Conservation (phyloP, 2,888 invertebrate species). For the Ochropacha duplaris region DNA sequence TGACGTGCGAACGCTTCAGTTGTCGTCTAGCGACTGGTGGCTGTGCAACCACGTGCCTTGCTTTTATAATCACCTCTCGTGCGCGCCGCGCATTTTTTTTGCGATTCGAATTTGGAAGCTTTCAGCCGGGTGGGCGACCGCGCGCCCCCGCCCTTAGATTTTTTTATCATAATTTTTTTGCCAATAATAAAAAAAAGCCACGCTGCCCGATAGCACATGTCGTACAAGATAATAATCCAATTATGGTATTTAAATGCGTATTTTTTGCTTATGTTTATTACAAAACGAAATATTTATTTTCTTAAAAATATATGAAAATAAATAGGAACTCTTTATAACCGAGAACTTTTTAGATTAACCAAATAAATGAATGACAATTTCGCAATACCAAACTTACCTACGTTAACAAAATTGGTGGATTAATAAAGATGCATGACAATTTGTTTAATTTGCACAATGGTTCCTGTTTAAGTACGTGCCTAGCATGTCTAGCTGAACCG, state of each 20-base stretch:
- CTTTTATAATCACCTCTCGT: constrained; percentile 71
- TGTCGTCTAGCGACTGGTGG: constrained; percentile 67
- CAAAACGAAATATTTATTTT: too few relatives aligned
- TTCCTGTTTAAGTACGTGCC: not conserved
- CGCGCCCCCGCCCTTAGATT: constrained; percentile 69
- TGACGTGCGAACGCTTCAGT: constrained; percentile 57
- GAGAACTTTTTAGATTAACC: too few relatives aligned
- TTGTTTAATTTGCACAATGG: not conserved
- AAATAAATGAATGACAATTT: too few relatives aligned
- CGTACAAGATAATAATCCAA: constrained; percentile 24
- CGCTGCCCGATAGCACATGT: constrained; percentile 50
- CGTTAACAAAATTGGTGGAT: not conserved
- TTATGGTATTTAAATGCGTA: not conserved
- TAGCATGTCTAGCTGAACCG: not conserved
- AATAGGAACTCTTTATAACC: too few relatives aligned
- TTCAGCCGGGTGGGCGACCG: constrained; percentile 75
- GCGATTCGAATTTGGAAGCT: constrained; percentile 80
- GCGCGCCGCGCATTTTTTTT: constrained; percentile 76
- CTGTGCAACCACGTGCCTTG: constrained; percentile 66
- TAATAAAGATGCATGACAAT: not conserved
- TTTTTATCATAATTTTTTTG: constrained; percentile 43
- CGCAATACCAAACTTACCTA: not conserved
- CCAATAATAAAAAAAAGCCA: constrained; percentile 53
- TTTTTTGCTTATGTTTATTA: too few relatives aligned
- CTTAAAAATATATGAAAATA: too few relatives aligned